Base-by-base conservation (phyloP, 1,140 invertebrate genomes). In the Drosophila parvula region DNA sequence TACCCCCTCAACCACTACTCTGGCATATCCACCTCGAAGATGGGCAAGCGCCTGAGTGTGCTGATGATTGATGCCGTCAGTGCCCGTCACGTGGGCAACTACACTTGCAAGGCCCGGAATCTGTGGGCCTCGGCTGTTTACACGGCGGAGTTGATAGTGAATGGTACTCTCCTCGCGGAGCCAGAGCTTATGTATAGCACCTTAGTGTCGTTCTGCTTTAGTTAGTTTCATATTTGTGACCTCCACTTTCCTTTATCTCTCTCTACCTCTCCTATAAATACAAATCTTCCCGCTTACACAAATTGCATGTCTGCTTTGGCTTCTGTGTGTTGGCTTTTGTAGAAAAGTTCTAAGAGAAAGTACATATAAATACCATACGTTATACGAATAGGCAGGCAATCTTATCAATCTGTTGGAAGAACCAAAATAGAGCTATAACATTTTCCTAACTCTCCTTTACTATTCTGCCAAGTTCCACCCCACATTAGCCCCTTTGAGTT, bases 401-500 rank as follows among this genome's bases (percentile, higher is more conserved):
- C 7, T 53, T 14, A 16, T 34, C 12, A 34, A 34, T 44, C 12
- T 60, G 2, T 3, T 4, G 18, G n/a, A 18, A 3, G 41, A 45
- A 36, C 10, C 2, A 18, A 43, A 28, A 27, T 16, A 38, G 8
- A 28, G 16, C 10, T 60, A 12, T 3, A n/a, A 11, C 28, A 18
- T 11, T 28, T 16, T 22, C 45, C 12, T 40, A 40, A 12, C 27
- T 5, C n/a, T 57, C 11, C 2, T 1, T 34, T 45, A 9, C 41
- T 27, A 32, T 14, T 22, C 6, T 32, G 38, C 14, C n/a, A 77
- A 94, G 94, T 94, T 77, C 93, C 93, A 55, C 95, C 95, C 30
- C 94, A 95, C 90, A 95, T 96, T 61, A 94, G 93, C 70, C 94
- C 94, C 47, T 95, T 96, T 79, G 93, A 94, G 76, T 95, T 96